These are phyloP conservation scores for Neocrepidodera transversa DNA, from an alignment of 2,888 invertebrate genomes.

Conservation along the genomic window DNA sequence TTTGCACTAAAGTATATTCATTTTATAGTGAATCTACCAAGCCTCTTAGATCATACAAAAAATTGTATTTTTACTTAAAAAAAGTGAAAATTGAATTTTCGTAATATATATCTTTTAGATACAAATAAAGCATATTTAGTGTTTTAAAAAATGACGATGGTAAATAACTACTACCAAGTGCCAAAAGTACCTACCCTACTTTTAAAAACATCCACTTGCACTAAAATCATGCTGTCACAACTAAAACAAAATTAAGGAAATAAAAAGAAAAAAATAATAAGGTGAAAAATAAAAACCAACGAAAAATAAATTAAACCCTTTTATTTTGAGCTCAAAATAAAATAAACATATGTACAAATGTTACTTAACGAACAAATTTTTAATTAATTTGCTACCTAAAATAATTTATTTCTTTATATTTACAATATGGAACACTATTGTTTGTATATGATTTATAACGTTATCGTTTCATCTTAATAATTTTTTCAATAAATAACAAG, in stretches of 20 bases:
- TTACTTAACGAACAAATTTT: conserved; percentile 47
- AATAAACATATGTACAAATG: conserved; percentile 57
- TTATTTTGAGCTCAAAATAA: conserved; percentile 57
- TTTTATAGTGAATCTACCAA: too few species aligned
- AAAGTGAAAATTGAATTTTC: too few species aligned
- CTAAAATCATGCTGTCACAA: conserved; percentile 10
- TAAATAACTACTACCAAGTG: not conserved
- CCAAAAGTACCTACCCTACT: not conserved
- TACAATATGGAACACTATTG: conserved; percentile 40
- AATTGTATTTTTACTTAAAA: too few species aligned
- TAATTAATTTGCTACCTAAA: conserved; percentile 45
- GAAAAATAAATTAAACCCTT: conserved; percentile 58
- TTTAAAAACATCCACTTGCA: not conserved
- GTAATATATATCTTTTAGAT: too few species aligned
- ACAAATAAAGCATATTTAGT: not conserved
- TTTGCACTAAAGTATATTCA: too few species aligned
- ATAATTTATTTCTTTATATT: conserved; percentile 48
- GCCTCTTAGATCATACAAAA: too few species aligned
- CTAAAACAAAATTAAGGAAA: conserved; percentile 4
- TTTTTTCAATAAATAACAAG: not conserved
- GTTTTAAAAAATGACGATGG: not conserved
- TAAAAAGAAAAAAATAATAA: conserved; percentile 31
- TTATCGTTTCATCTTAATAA: not conserved
- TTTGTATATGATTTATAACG: not conserved
- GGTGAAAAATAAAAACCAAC: conserved; percentile 51